Conservation (phyloP, 1,140 invertebrate species). For the Monomorium pharaonis region DNA sequence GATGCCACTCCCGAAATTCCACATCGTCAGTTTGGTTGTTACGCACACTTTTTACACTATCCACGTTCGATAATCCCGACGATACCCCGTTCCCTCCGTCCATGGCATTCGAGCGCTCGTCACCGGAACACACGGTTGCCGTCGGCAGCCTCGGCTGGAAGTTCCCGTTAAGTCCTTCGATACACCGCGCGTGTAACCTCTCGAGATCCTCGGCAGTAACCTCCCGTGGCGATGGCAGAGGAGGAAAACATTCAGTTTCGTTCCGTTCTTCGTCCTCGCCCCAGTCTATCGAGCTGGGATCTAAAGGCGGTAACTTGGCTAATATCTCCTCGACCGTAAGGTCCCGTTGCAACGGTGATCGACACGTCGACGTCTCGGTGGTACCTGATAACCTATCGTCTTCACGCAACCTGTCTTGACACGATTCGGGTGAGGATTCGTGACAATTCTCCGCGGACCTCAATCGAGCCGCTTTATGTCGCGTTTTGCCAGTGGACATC, state of each 20-base stretch:
- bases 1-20: slow-evolving; percentile 93
- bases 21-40: slow-evolving; percentile 65
- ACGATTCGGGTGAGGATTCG: slow-evolving; percentile 54
- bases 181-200: slow-evolving; percentile 79
- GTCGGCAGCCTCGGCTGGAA: slow-evolving; percentile 78
- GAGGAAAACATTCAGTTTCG: slow-evolving; percentile 64
- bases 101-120: slow-evolving; percentile 40
- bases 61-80: slow-evolving; percentile 44
- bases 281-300: slow-evolving; percentile 86
- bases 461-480: not conserved
- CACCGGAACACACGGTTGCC: slow-evolving; percentile 54
- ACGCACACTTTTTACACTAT: slow-evolving; percentile 66
- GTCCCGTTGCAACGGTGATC: slow-evolving; percentile 56
- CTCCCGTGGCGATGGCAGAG: slow-evolving; percentile 66
- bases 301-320: slow-evolving; percentile 88
- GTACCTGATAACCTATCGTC: slow-evolving; percentile 2
- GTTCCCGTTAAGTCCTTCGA: slow-evolving; percentile 84
- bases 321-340: slow-evolving; percentile 86
- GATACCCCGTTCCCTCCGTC: slow-evolving; percentile 43
- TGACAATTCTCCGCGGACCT: slow-evolving; percentile 59
- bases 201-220: slow-evolving; percentile 77
- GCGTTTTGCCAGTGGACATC: slow-evolving; percentile 33
- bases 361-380: slow-evolving; percentile 22
- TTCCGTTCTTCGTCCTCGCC: slow-evolving; percentile 78
- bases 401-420: slow-evolving; percentile 38